Conservation (phyloP, 2,113 vertebrate genomes). For the Cheirogaleus medius region DNA sequence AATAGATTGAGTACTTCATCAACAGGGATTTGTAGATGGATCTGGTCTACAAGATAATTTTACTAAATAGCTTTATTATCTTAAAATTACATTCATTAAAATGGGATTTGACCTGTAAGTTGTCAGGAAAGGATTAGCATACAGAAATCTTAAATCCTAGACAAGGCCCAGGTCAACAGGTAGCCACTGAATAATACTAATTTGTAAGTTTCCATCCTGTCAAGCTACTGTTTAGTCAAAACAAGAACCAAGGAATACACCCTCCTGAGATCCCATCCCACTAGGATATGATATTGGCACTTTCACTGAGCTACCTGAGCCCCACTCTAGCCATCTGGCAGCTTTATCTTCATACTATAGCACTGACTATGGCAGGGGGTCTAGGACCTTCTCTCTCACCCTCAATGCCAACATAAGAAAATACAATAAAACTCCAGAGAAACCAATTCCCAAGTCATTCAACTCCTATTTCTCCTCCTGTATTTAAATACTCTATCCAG, state of each 20-base stretch:
- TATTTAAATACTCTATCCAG: neutral
- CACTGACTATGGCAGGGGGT: neutral
- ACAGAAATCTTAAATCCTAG: conserved; percentile 63
- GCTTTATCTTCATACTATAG: neutral
- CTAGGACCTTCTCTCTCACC: neutral
- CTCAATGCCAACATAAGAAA: neutral
- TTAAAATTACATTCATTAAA: conserved; percentile 80
- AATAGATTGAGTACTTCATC: conserved; percentile 53
- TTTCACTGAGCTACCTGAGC: conserved; percentile 9
- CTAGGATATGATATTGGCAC: neutral
- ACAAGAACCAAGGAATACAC: conserved; percentile 35
- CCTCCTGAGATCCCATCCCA: neutral
- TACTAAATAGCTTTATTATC: conserved; percentile 72
- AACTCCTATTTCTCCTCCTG: conserved; percentile 5
- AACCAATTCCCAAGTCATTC: neutral
- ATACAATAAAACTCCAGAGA: neutral
- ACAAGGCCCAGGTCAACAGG: conserved; percentile 41
- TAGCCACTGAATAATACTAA: conserved; percentile 47
- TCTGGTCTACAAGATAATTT: conserved; percentile 69
- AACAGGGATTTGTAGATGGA: conserved; percentile 62
- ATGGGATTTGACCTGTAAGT: conserved; percentile 68
- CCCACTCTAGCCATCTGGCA: neutral
- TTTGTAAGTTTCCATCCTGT: conserved; percentile 58
- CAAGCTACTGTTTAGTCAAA: conserved; percentile 50
- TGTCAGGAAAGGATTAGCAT: conserved; percentile 66